Evolutionary conservation across 2,797 vertebrate species (phyloP).

Genomic region (Ficedula albicollis): DNA sequence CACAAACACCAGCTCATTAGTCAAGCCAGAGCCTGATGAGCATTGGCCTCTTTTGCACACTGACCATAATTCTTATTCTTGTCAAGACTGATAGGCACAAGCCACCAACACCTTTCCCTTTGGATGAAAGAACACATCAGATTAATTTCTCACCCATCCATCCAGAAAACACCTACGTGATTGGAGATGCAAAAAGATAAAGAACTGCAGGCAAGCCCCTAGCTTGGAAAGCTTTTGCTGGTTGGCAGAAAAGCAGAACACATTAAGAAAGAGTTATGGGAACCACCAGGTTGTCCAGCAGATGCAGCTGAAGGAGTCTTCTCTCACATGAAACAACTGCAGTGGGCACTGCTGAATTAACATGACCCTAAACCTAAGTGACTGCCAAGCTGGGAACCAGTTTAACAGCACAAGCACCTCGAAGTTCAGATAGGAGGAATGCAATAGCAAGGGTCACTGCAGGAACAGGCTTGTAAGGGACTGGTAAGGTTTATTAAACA

Average conservation of each 20-base stretch:
- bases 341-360: conserved; percentile 7
- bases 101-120: not conserved
- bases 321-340: not conserved
- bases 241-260: not conserved
- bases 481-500: conserved; percentile 40
- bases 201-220: not conserved
- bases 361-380: not conserved
- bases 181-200: not conserved
- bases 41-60: not conserved
- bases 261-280: not conserved
- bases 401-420: conserved; percentile 21
- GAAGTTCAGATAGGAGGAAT: conserved; percentile 27
- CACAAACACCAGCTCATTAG: not conserved
- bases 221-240: not conserved
- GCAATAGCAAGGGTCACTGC: conserved; percentile 51
- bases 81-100: not conserved
- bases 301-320: not conserved
- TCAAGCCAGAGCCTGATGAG: not conserved
- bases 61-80: not conserved
- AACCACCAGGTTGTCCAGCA: not conserved
- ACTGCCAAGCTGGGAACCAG: conserved; percentile 42
- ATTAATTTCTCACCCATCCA: not conserved
- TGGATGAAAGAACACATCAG: not conserved
- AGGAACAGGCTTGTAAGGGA: conserved; percentile 60
- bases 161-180: not conserved